Conservation (phyloP, 1,140 invertebrate genomes). For the Chironomus striatipennis region DNA sequence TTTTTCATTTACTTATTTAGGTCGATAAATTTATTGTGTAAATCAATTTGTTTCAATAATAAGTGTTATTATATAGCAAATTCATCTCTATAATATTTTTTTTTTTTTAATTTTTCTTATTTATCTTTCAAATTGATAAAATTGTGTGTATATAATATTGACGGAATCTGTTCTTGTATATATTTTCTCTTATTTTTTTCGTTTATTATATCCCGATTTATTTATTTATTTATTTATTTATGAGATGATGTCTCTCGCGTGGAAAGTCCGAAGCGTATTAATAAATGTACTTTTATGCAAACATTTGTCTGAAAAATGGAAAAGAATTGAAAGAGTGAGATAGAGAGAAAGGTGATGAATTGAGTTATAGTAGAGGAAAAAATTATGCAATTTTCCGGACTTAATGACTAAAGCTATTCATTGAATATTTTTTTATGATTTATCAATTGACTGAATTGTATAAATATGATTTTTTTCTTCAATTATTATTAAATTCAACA, state of each 20-base stretch:
- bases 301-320: no score
- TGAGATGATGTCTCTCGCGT: constrained; percentile 11
- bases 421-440: no score
- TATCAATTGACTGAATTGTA: no score
- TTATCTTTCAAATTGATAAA: constrained; percentile 3
- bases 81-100: no score
- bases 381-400: no score
- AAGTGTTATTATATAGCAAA: no score
- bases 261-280: background rate
- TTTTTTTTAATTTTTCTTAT: background rate
- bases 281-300: background rate
- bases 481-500: no score
- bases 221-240: background rate
- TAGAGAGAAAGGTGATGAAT: no score
- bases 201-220: background rate
- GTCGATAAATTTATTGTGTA: background rate
- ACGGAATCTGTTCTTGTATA: constrained; percentile 12
- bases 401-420: no score
- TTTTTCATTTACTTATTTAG: background rate
- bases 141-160: constrained; percentile 14
- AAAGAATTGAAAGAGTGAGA: no score
- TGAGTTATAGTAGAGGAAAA: no score
- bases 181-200: background rate
- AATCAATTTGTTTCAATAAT: background rate
- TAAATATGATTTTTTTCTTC: no score